Evolutionary conservation across 37 sponge, comb jelly and placozoan species (phyloP), one percentile per base, ranked within the genome.

Genomic region (Theonella swinhoei): DNA sequence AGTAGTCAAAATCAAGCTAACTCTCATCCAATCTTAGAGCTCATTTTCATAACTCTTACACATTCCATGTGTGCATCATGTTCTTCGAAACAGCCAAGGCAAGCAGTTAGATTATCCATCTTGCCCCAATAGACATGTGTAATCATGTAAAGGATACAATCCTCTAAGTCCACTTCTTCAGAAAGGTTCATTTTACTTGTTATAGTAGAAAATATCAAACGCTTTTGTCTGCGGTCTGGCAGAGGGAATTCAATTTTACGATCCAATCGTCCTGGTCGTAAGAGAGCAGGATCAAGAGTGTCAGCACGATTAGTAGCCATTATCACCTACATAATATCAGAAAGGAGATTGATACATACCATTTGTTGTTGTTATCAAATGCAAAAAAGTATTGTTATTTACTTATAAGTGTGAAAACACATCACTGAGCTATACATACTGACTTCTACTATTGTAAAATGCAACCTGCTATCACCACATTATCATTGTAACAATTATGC

Each of bases 231-330:
- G 60, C 99, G 72, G 70, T 98, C 99, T 0, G 99, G 99, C 81
- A 98, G 72, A 0, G 99, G 99, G 81, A 98, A 98, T 81, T 98
- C 99, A 62, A 98, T 98, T 81, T 96, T 98, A 38, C 99, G 83
- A 64, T 98, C 99, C 70, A 98, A 58, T 32, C 99, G 80, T 14
- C 99, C 99, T 26, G 99, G 99, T 28, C 99, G 63, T 37, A 98
- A 84, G 24, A 98, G 85, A 23, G 99, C 99, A n/a, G 99, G 99
- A 79, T 98, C 99, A 23, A 98, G 87, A 24, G 99, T 98, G 80
- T 98, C 99, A 37, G 92, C 75, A n/a, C 99, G 74, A 88, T 98
- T 98, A 0, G 99, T 98, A 5, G 99, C 99, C 99, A 98, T 98
- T 42, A 98, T 96, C 8, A 98, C 99, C 97, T 96, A 60, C 24